Percentiles rank a stretch among this genome's conserved stretches.
phyloP scores from a whole-genome alignment of 2,797 vertebrate genomes.

The Rallus crepitans region DNA sequence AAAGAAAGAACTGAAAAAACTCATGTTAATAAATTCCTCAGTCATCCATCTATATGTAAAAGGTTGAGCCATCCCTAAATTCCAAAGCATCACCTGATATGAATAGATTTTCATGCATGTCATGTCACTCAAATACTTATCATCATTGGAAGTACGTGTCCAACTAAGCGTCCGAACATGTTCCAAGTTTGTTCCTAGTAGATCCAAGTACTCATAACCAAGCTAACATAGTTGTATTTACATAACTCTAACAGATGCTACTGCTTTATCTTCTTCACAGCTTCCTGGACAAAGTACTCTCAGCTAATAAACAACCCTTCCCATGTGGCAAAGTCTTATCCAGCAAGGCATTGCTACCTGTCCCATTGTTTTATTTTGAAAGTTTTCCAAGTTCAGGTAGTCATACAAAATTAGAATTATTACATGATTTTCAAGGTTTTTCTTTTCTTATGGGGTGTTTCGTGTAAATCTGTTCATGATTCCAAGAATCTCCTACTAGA shows the following conservation, averaged over 20 bases:
- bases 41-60: not conserved
- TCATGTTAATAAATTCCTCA: not conserved
- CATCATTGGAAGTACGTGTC: not conserved
- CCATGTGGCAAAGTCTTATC: not conserved
- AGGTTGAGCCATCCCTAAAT: not conserved
- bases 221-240: not conserved
- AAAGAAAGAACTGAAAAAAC: not conserved
- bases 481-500: not conserved
- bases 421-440: not conserved
- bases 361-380: not conserved
- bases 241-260: not conserved
- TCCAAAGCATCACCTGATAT: not conserved
- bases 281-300: not conserved
- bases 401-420: not conserved
- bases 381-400: not conserved
- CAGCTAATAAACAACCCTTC: not conserved
- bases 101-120: not conserved
- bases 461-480: not conserved
- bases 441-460: not conserved
- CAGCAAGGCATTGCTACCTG: not conserved
- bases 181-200: not conserved
- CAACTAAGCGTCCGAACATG: not conserved
- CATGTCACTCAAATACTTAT: not conserved
- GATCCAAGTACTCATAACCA: not conserved
- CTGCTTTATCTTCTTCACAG: not conserved